phyloP scores from a whole-genome alignment of 35 echinoderm and acorn worm genomes.

The Ophioderma brevispina region DNA sequence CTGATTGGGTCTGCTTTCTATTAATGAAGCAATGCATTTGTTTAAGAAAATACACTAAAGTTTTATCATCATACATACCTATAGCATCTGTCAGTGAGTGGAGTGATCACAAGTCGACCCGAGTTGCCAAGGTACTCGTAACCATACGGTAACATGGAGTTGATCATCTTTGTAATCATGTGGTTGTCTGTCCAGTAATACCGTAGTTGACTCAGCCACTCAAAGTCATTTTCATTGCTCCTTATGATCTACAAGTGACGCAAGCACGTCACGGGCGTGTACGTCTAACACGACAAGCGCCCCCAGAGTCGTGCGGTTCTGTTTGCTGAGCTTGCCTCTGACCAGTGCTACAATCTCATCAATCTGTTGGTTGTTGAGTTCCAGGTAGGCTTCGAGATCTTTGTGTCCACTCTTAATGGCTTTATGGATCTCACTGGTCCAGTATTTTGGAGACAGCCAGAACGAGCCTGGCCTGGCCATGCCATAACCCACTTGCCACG shows the following conservation, averaged over 20 bases:
- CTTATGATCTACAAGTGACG: constrained; percentile 68
- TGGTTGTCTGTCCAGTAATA: constrained; percentile 95
- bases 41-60: no score
- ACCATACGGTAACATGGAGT: constrained; percentile 95
- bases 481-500: constrained; percentile 88
- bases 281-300: constrained; percentile 96
- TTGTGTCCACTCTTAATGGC: constrained; percentile 75
- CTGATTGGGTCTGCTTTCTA: no score
- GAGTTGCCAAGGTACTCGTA: constrained; percentile 99
- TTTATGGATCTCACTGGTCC: constrained; percentile 95
- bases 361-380: constrained; percentile 92
- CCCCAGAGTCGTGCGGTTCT: constrained; percentile 98
- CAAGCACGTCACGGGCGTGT: constrained; percentile 93
- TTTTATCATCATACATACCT: no score
- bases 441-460: constrained; percentile 87
- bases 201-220: constrained; percentile 92
- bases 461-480: constrained; percentile 92
- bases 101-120: constrained; percentile 95
- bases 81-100: constrained; percentile 98
- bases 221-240: constrained; percentile 89
- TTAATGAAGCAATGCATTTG: no score
- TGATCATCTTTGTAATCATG: constrained; percentile 96
- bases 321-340: constrained; percentile 96
- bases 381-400: constrained; percentile 76
- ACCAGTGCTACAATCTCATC: constrained; percentile 94